Percentiles rank a stretch among this genome's conserved stretches.
phyloP scores from a whole-genome alignment of 2,888 invertebrate genomes.

The Eudemis profundana region DNA sequence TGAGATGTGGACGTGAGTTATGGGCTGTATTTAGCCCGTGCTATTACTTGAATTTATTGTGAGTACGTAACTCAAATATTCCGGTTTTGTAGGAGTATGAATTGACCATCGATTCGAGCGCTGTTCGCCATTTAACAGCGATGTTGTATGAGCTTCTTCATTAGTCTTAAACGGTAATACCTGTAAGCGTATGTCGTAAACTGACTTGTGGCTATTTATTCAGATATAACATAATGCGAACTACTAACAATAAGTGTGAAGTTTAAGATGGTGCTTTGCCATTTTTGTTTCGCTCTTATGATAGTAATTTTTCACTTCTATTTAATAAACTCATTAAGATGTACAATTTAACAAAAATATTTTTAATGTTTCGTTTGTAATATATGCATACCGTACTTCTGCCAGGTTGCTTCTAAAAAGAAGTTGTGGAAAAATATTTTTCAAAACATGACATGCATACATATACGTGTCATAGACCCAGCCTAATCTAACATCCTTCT shows the following conservation, averaged over 20 bases:
- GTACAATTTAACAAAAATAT: too few relatives aligned
- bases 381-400: too few relatives aligned
- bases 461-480: too few relatives aligned
- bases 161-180: constrained; percentile 13
- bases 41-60: constrained; percentile 51
- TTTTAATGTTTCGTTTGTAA: too few relatives aligned
- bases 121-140: constrained; percentile 11
- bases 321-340: too few relatives aligned
- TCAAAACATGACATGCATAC: too few relatives aligned
- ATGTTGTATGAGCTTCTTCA: constrained; percentile 22
- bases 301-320: background rate
- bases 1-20: constrained; percentile 64
- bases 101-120: constrained; percentile 3
- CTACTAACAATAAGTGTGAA: too few relatives aligned
- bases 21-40: constrained; percentile 53
- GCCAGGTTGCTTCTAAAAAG: too few relatives aligned
- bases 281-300: background rate
- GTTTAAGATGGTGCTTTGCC: background rate
- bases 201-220: constrained; percentile 10
- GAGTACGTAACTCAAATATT: constrained; percentile 24
- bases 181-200: constrained; percentile 1
- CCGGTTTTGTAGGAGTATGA: constrained; percentile 18
- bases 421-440: too few relatives aligned
- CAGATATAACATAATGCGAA: constrained; percentile 3
- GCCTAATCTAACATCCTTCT: too few relatives aligned